Percentiles rank a stretch among this genome's conserved stretches.
Conservation (phyloP, 2,888 invertebrate genomes). For the Lepetodrilus schrolli region DNA sequence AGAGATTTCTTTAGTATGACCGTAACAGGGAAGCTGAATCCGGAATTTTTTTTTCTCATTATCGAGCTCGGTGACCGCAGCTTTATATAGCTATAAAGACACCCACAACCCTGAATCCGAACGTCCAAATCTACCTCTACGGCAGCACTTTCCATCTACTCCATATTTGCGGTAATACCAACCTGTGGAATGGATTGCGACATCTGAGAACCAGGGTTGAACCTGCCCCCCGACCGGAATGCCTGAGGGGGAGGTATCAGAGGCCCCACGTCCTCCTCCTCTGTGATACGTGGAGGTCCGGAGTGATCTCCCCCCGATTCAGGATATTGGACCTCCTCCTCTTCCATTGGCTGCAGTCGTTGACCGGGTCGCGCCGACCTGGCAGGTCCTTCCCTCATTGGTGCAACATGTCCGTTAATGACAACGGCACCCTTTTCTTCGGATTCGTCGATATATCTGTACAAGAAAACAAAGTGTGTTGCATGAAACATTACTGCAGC, state of each 20-base stretch:
- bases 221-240: constrained; percentile 42
- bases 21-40: no score
- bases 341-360: constrained; percentile 47
- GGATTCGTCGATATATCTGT: constrained; percentile 59
- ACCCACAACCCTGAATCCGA: no score
- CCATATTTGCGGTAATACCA: constrained; percentile 27
- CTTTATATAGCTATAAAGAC: no score
- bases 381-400: constrained; percentile 53
- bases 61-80: no score
- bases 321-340: constrained; percentile 47
- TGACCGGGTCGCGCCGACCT: constrained; percentile 53
- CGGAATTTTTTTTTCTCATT: no score
- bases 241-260: constrained; percentile 67
- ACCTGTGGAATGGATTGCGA: constrained; percentile 68
- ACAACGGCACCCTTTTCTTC: constrained; percentile 49
- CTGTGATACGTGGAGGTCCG: constrained; percentile 32
- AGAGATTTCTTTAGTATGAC: no score
- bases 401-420: constrained; percentile 61
- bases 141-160: no score
- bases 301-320: constrained; percentile 32
- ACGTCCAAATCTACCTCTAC: no score
- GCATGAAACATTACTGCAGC: no score
- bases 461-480: no score
- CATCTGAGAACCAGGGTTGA: constrained; percentile 47
- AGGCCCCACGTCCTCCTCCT: constrained; percentile 54